These are phyloP conservation scores for Cercopithecus mitis DNA, from an alignment of 2,797 vertebrate species.

Conservation along the genomic window DNA sequence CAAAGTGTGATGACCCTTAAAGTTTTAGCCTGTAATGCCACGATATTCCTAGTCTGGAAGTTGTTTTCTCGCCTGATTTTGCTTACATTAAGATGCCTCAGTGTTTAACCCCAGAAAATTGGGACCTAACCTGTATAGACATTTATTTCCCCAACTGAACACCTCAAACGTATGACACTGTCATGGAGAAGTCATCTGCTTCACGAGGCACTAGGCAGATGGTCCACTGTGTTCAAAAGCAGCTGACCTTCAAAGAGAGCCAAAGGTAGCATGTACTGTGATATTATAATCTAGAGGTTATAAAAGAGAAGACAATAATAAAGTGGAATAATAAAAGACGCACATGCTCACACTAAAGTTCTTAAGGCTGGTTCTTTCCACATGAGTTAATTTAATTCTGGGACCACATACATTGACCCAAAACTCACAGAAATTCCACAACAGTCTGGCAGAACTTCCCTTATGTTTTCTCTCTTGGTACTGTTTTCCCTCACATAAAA, in stretches of 20 bases:
- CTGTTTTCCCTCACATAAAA: not conserved
- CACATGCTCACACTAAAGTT: not conserved
- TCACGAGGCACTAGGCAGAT: not conserved
- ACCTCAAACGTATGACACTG: not conserved
- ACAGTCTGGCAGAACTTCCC: not conserved
- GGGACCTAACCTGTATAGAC: not conserved
- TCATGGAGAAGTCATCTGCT: not conserved
- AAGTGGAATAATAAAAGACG: slow-evolving; percentile 4
- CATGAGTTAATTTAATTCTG: not conserved
- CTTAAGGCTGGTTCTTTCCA: not conserved
- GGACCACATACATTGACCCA: not conserved
- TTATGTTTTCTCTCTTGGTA: not conserved
- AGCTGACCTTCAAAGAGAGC: not conserved
- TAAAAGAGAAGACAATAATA: not conserved
- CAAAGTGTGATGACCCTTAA: not conserved
- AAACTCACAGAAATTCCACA: not conserved
- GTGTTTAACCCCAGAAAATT: not conserved
- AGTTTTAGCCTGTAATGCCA: not conserved
- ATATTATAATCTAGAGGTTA: not conserved
- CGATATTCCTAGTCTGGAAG: not conserved
- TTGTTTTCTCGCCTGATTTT: not conserved
- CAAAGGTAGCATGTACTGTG: not conserved
- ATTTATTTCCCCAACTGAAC: not conserved
- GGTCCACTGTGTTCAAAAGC: not conserved
- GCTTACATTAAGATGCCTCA: not conserved